Evolutionary conservation across 2,888 invertebrate genomes (phyloP).

Genomic region (Eilema caniola): DNA sequence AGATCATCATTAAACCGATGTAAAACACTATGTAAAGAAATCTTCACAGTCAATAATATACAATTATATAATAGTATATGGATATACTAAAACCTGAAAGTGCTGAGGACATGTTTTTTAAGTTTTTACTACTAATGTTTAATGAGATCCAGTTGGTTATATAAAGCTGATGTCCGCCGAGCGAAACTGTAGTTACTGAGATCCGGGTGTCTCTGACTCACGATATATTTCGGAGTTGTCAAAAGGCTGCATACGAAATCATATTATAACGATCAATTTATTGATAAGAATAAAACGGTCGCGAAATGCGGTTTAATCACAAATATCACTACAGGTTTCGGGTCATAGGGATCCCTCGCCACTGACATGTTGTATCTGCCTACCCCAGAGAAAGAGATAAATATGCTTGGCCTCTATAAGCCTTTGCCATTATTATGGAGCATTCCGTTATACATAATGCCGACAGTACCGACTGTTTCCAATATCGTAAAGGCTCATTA

Average conservation of each 20-base stretch:
- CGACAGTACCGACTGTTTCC: too few species aligned
- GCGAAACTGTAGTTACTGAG: slow-evolving; percentile 66
- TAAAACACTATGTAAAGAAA: too few species aligned
- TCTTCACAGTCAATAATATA: too few species aligned
- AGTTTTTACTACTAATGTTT: slow-evolving; percentile 40
- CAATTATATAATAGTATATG: too few species aligned
- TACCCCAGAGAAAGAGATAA: too few species aligned
- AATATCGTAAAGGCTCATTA: too few species aligned
- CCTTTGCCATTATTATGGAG: too few species aligned
- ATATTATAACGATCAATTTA: not conserved
- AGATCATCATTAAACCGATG: too few species aligned
- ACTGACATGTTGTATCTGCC: too few species aligned
- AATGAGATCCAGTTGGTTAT: slow-evolving; percentile 62
- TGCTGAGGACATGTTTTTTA: slow-evolving; percentile 27
- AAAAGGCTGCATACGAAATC: not conserved
- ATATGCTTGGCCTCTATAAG: too few species aligned
- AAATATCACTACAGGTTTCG: not conserved
- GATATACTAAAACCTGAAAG: not conserved
- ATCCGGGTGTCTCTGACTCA: slow-evolving; percentile 72
- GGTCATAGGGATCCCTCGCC: too few species aligned
- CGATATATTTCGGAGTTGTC: slow-evolving; percentile 46
- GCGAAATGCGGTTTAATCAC: not conserved
- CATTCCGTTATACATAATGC: too few species aligned
- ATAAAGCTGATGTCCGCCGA: slow-evolving; percentile 63
- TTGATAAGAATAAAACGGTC: not conserved